A percentile compares a stretch with the other conserved stretches of the same genome.
These are phyloP conservation scores for Ferdinandea cuprea DNA, from an alignment of 2,888 invertebrate species.

Conservation along the genomic window DNA sequence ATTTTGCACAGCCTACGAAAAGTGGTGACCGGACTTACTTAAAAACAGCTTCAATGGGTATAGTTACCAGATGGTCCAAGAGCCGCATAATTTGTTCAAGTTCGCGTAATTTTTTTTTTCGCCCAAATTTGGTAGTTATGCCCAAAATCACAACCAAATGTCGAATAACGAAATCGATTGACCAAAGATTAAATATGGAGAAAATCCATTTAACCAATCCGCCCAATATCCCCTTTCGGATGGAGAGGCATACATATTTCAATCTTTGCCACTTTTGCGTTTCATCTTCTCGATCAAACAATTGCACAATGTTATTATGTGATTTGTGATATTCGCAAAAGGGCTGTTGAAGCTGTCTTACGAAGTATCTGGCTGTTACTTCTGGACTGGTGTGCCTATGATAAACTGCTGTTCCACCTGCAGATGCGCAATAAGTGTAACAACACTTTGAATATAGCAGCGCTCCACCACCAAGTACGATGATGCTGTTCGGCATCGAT, in stretches of 20 bases:
- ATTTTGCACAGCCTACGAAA: too few relatives aligned
- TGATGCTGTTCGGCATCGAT: slow-evolving; percentile 42
- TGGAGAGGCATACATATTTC: too few relatives aligned
- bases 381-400: slow-evolving; percentile 28
- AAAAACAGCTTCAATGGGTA: too few relatives aligned
- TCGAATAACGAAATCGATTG: slow-evolving; percentile 33
- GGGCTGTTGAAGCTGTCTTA: not conserved
- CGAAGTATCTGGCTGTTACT: not conserved
- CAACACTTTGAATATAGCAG: not conserved
- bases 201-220: slow-evolving; percentile 57
- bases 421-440: slow-evolving; percentile 62
- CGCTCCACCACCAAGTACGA: slow-evolving; percentile 7
- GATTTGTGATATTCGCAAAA: slow-evolving; percentile 17
- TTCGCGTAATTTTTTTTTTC: slow-evolving; percentile 24
- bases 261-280: slow-evolving; percentile 6
- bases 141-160: slow-evolving; percentile 54
- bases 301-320: slow-evolving; percentile 4
- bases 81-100: slow-evolving; percentile 32
- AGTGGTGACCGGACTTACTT: too few relatives aligned
- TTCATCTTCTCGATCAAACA: not conserved
- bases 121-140: slow-evolving; percentile 50
- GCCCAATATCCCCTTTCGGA: slow-evolving; percentile 32
- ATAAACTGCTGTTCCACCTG: slow-evolving; percentile 55
- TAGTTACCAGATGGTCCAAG: slow-evolving; percentile 45
- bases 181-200: slow-evolving; percentile 38